Percentiles rank a stretch among this genome's conserved stretches.
These are phyloP conservation scores for Ranitomeya variabilis DNA, from an alignment of 2,113 vertebrate species.

Conservation along the genomic window DNA sequence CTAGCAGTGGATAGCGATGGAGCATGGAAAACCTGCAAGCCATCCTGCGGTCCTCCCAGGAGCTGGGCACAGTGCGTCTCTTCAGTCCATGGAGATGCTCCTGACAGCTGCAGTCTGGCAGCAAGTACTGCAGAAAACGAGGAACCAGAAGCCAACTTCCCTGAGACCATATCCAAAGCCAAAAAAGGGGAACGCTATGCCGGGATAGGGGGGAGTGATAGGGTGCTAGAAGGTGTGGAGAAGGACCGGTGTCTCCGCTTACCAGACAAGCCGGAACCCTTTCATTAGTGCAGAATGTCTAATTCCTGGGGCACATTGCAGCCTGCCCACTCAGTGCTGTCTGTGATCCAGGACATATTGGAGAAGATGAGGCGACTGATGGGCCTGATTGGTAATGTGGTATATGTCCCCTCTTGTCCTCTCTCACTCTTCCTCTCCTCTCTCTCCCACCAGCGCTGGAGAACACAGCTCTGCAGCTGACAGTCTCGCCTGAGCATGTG, in stretches of 20 bases:
- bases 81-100: conserved; percentile 46
- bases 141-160: conserved; percentile 37
- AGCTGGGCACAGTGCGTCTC: conserved; percentile 34
- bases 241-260: conserved; percentile 67
- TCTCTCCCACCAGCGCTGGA: conserved; percentile 61
- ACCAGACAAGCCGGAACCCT: conserved; percentile 99
- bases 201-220: not conserved
- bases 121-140: conserved; percentile 28
- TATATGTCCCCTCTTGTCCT: conserved; percentile 25
- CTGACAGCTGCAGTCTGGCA: conserved; percentile 51
- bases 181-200: not conserved
- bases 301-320: conserved; percentile 76
- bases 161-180: conserved; percentile 30
- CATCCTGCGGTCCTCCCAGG: conserved; percentile 46
- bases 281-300: conserved; percentile 89
- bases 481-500: conserved; percentile 72
- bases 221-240: conserved; percentile 11
- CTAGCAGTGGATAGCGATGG: conserved; percentile 1
- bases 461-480: conserved; percentile 69
- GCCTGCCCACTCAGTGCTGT: conserved; percentile 78
- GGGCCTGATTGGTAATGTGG: conserved; percentile 61
- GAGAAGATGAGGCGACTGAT: conserved; percentile 60
- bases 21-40: conserved; percentile 57
- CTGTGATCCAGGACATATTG: conserved; percentile 83
- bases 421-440: too few species aligned